Evolutionary conservation across 2,888 invertebrate species (phyloP).

Genomic region (Hypomecis punctinalis): DNA sequence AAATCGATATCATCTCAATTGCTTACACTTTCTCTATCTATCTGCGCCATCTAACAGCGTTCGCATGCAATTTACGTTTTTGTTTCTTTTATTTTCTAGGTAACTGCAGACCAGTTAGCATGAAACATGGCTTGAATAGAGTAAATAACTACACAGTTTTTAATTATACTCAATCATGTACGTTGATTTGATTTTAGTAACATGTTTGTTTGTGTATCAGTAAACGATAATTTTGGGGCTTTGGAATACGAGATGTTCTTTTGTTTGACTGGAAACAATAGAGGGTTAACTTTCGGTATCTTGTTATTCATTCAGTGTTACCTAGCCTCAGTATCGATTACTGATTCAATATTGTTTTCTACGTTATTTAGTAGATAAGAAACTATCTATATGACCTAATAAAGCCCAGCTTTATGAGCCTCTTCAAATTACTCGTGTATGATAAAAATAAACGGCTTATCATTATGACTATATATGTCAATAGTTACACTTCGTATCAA

Average conservation of each 20-base stretch:
- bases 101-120: constrained; percentile 73
- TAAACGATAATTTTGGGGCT: constrained; percentile 17
- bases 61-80: constrained; percentile 62
- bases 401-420: constrained; percentile 46
- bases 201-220: constrained; percentile 15
- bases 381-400: constrained; percentile 45
- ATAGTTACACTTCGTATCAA: neutral
- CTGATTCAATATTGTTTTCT: constrained; percentile 66
- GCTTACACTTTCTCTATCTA: constrained; percentile 29
- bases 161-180: constrained; percentile 77
- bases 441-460: constrained; percentile 16
- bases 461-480: neutral
- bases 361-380: constrained; percentile 62
- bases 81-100: constrained; percentile 70
- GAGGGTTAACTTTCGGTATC: neutral
- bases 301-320: constrained; percentile 43
- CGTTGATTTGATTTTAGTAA: constrained; percentile 51
- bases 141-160: constrained; percentile 68
- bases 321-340: constrained; percentile 54
- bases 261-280: constrained; percentile 43
- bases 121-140: constrained; percentile 77
- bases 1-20: constrained; percentile 37
- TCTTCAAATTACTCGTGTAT: constrained; percentile 29
- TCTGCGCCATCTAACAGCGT: constrained; percentile 42
- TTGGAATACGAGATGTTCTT: constrained; percentile 19